phyloP scores from a whole-genome alignment of 1,140 invertebrate genomes.

The Hypsibius dujardini region DNA sequence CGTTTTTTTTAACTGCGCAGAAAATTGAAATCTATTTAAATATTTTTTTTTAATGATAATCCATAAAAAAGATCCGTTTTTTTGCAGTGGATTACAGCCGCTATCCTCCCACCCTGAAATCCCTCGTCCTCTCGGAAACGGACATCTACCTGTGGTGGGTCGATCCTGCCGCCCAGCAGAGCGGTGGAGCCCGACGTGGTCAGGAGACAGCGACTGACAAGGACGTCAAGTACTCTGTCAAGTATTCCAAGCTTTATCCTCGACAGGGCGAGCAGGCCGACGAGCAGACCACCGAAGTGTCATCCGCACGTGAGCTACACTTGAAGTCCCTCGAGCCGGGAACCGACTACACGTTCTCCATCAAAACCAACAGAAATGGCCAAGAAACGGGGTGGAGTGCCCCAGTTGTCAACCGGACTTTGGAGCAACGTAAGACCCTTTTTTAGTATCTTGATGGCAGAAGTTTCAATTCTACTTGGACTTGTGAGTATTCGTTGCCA shows the following conservation, averaged over 20 bases:
- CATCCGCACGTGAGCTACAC: background rate
- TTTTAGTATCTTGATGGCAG: background rate
- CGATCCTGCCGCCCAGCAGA: background rate
- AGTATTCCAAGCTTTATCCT: background rate
- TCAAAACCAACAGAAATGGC: conserved; percentile 5
- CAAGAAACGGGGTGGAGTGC: conserved; percentile 4
- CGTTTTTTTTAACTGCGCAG: no score
- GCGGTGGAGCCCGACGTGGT: no score
- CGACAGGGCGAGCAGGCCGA: background rate
- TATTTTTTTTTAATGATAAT: no score
- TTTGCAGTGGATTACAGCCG: background rate
- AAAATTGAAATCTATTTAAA: no score
- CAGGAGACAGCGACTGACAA: background rate
- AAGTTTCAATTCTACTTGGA: background rate
- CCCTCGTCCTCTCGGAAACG: background rate
- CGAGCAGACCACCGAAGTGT: background rate
- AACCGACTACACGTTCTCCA: background rate
- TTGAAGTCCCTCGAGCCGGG: background rate
- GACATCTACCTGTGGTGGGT: background rate
- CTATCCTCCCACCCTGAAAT: background rate
- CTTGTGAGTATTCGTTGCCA: background rate
- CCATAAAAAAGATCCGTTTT: no score
- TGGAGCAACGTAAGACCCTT: background rate
- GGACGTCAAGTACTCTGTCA: background rate
- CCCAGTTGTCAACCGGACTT: background rate